Conservation (phyloP, 2,113 vertebrate species). For the Macquaria australasica region DNA sequence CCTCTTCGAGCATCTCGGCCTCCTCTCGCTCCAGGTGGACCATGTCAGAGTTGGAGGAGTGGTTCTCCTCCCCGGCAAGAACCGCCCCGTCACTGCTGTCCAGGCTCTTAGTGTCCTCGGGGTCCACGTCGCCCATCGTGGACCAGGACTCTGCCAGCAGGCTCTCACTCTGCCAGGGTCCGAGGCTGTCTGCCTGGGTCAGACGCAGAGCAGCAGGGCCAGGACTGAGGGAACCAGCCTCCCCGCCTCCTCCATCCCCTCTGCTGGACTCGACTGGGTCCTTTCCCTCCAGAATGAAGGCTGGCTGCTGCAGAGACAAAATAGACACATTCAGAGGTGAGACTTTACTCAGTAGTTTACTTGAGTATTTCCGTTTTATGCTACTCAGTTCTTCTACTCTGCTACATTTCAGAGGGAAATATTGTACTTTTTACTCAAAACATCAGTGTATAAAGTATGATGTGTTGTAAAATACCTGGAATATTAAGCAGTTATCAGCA, state of each 20-base stretch:
- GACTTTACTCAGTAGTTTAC: not conserved
- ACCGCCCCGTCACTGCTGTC: constrained; percentile 86
- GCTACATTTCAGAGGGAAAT: not conserved
- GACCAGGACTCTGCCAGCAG: constrained; percentile 93
- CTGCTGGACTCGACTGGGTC: constrained; percentile 79
- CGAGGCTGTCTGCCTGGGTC: constrained; percentile 74
- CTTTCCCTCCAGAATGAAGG: constrained; percentile 88
- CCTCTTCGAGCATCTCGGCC: constrained; percentile 77
- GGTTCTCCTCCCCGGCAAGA: constrained; percentile 88
- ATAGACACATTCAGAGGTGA: not conserved
- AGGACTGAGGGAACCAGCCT: constrained; percentile 86
- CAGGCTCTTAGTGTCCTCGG: constrained; percentile 90
- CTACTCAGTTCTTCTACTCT: not conserved
- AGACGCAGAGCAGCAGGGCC: constrained; percentile 86
- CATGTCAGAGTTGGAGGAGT: constrained; percentile 94
- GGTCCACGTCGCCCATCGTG: constrained; percentile 88
- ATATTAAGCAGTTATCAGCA: not conserved
- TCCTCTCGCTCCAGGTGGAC: constrained; percentile 94
- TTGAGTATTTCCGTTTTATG: not conserved
- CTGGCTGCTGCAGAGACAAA: constrained; percentile 43
- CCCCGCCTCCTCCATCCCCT: constrained; percentile 86
- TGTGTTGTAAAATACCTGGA: not conserved
- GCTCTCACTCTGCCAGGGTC: constrained; percentile 90
- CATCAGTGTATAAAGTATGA: not conserved
- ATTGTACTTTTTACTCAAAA: not conserved